Base-by-base conservation (phyloP, 2,113 vertebrate species). In the Morone saxatilis region DNA sequence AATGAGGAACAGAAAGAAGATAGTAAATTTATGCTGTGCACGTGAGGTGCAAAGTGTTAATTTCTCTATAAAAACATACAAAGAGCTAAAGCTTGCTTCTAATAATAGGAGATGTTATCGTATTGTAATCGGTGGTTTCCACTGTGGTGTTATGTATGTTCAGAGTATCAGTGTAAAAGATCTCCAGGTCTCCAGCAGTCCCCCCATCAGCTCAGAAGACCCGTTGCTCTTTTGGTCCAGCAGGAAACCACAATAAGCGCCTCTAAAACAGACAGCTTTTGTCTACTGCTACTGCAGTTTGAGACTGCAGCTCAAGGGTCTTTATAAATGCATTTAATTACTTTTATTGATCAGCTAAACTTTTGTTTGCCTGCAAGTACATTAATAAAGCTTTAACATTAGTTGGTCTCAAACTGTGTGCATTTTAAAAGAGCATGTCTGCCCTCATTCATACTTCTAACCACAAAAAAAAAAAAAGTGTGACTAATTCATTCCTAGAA, bases 231-330 rank as follows among this genome's bases (percentile, higher is more conserved):
- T 10, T 53, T 17, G 0, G 53, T 22, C 65, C 65, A 69, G 20
- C 76, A 69, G 19, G 76, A 69, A 69, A 60, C 54, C 76, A 69
- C 76, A 48, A 4, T 2, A 5, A 43, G 7, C 31, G 31, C 3
- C 31, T 31, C 3, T 5, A 16, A 1, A 17, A 19, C 38, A 19
- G 11, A n/a, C 45, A 14, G 8, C 31, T 1, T 43, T 65, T 6
- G 19, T 63, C 25, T 43, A 36, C 36, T 31, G 43, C 6, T 54
- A 1, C 20, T 62, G 6, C 22, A 5, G 7, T 51, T 13, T 48
- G 25, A 72, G 53, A 61, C 36, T 40, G 19, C 20, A 25, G 7
- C 9, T 62, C 12, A 1, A 13, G 9, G 0, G 17, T 16, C n/a
- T 4, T 19, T 17, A 4, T 31, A 61, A 36, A 19, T 13, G 31